Conservation (phyloP, 2,113 vertebrate species). For the Rhinopomastus cyanomelas region DNA sequence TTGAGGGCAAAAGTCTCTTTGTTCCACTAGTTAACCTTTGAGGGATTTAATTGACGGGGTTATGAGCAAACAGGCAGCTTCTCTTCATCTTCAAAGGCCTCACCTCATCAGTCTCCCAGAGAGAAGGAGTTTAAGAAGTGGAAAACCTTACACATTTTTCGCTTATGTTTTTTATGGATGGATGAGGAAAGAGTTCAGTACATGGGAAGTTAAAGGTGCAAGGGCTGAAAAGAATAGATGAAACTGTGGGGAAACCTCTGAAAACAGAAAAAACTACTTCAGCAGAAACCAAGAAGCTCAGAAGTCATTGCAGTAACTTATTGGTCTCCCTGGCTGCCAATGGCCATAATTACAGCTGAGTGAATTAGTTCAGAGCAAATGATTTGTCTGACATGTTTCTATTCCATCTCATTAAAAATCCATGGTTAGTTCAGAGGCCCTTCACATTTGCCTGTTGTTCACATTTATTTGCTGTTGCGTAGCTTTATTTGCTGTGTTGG, state of each 20-base stretch:
- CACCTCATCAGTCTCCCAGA: neutral
- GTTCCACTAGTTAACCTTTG: neutral
- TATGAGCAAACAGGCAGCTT: neutral
- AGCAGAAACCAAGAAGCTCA: neutral
- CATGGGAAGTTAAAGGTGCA: neutral
- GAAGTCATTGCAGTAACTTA: neutral
- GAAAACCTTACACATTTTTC: neutral
- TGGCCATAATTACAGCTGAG: constrained; percentile 4
- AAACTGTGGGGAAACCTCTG: neutral
- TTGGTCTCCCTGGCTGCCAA: neutral
- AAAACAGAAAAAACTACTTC: neutral
- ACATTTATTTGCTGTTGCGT: neutral
- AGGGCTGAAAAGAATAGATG: neutral
- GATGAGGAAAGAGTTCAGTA: neutral
- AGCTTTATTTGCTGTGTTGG: neutral
- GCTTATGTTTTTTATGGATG: neutral
- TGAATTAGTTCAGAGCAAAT: neutral
- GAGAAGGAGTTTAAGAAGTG: neutral
- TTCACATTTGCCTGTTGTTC: neutral
- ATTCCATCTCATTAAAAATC: constrained; percentile 8
- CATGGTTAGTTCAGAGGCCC: neutral
- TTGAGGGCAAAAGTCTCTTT: neutral
- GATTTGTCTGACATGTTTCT: constrained; percentile 24
- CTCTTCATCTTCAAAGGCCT: neutral
- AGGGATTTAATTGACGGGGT: neutral